Evolutionary conservation across 2,888 invertebrate genomes (phyloP), one percentile per base, ranked within the genome.

Genomic region (Fabriciana adippe): DNA sequence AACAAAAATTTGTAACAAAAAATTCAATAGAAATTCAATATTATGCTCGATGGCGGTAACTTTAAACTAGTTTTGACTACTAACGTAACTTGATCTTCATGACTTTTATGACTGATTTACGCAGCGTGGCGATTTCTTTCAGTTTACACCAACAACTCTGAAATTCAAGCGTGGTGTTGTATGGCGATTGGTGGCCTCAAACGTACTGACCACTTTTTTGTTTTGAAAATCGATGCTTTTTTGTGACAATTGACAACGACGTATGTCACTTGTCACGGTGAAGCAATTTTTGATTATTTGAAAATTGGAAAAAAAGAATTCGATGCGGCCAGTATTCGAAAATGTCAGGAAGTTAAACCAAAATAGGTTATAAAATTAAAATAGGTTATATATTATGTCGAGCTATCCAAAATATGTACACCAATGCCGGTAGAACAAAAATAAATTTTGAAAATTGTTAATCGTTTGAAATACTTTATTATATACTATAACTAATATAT

Each of bases 81-180:
- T 92, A 76, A 92, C 92, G 92, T 84, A 92, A 81, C 85, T 92
- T 92, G 79, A 92, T 92, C 87, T 92, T 92, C 92, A 92, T 92
- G 79, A 92, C 92, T 87, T 90, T 91, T 78, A 92, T 92, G 84
- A 92, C 90, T 75, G 92, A 92, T 79, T 83, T 92, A 77, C 87
- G 87, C 87, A 89, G 89, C 87, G 88, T 92, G 90, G 81, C 84
- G 83, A 85, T 81, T 86, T 86, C 80, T 76, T 81, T 79, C 78
- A 82, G 77, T 74, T 72, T 78, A 79, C 76, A 80, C 76, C 78
- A 81, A 78, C 54, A 67, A 67, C 57, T 48, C 16, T 61, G 57
- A 71, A 70, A 63, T 21, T 41, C 61, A 51, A 67, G 21, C 50
- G 45, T 48, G 45, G 31, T 61, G 72, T 68, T 66, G 70, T 56